These are phyloP conservation scores for Rhabdornis inornatus DNA, from an alignment of 2,113 vertebrate species.

Conservation along the genomic window DNA sequence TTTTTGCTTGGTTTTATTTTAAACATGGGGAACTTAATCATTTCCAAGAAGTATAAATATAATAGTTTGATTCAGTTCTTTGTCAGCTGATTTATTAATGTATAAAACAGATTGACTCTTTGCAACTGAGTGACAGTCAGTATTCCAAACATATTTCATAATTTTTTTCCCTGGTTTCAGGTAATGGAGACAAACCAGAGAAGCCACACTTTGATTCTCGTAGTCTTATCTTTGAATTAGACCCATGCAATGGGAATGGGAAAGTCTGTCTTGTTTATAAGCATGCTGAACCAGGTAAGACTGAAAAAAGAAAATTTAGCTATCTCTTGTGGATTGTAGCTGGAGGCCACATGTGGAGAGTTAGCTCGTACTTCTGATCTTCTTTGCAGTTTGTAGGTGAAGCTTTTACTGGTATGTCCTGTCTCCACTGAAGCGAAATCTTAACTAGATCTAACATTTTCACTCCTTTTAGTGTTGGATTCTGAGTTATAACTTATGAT, in stretches of 20 bases:
- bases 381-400: neutral
- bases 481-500: neutral
- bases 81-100: neutral
- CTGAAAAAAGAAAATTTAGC: neutral
- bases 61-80: neutral
- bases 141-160: neutral
- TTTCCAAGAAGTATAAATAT: neutral
- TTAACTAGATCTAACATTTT: neutral
- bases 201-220: slow-evolving; percentile 89
- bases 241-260: slow-evolving; percentile 88
- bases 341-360: neutral
- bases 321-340: neutral
- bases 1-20: neutral
- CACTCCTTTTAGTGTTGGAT: neutral
- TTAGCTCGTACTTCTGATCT: neutral
- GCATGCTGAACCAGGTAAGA: slow-evolving; percentile 81
- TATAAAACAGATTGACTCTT: neutral
- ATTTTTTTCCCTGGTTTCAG: slow-evolving; percentile 38
- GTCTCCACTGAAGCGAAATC: neutral
- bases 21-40: neutral
- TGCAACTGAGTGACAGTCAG: neutral
- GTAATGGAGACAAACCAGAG: slow-evolving; percentile 55
- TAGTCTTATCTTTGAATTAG: slow-evolving; percentile 89
- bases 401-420: neutral
- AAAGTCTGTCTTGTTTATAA: slow-evolving; percentile 96